Evolutionary conservation across 2,113 vertebrate genomes (phyloP), one percentile per base, ranked within the genome.

Genomic region (Recurvirostra avosetta): DNA sequence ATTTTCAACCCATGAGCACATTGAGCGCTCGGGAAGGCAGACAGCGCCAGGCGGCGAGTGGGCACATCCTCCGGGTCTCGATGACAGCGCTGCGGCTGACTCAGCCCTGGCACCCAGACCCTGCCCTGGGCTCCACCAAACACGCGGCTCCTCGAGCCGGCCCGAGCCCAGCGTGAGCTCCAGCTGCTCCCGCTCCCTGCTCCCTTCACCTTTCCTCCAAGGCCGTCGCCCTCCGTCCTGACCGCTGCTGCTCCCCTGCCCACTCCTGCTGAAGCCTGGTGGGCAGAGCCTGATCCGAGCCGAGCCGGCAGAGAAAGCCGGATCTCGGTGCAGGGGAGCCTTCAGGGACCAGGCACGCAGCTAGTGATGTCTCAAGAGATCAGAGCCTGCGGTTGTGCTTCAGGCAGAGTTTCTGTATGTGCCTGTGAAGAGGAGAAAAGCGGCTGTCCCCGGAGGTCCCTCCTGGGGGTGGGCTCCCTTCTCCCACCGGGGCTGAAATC

Each of bases 1-100:
- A 38, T 86, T 72, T 74, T 56, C 91, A 94, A 49, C 52, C 86
- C 68, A 22, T 11, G 76, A 86, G 92, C 86, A 85, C 30, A 61
- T 47, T 49, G 5, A 77, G 86, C 1, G 0, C 45, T 41, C 2
- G 6, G 67, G n/a, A 68, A 81, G 40, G 56, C 92, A 80, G 50
- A 62, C 36, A 15, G 83, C 32, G 68, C 77, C 52, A 29, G 25
- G 53, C 26, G 43, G 70, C 6, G 3, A 52, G 56, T 1, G 73
- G 62, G 73, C 36, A 77, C 80, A 63, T 7, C 29, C 84, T 41
- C 17, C 0, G 5, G 38, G 63, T 25, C 49, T 58, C 6, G 2
- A 50, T 59, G 68, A 16, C 62, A 41, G 34, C 1, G 0, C 66
- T 12, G 41, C 22, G 5, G 11, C 78, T 11, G 70, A 18, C 63